phyloP scores from a whole-genome alignment of 2,888 invertebrate species.

The Drosophila putrida region DNA sequence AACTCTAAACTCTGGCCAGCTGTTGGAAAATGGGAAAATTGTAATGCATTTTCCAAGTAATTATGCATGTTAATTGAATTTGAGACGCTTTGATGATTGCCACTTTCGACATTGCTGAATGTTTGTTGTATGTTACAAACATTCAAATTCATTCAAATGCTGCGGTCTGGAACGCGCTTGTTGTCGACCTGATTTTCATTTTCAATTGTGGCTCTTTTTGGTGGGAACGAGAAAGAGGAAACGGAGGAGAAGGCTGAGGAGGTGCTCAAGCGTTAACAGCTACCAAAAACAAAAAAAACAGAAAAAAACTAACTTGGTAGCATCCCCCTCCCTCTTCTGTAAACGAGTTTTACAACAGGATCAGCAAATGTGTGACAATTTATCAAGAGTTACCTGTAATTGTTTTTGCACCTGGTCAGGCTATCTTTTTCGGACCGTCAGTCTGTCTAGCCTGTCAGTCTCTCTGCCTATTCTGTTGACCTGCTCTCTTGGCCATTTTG shows the following conservation, averaged over 20 bases:
- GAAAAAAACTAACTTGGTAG: not conserved
- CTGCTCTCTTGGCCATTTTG: conserved; percentile 31
- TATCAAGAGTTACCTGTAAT: conserved; percentile 13
- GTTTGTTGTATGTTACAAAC: conserved; percentile 1
- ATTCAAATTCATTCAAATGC: conserved; percentile 39
- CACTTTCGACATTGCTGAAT: conserved; percentile 20
- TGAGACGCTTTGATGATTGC: conserved; percentile 32
- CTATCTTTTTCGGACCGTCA: not conserved
- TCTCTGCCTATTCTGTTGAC: conserved; percentile 19
- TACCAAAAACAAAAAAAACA: conserved; percentile 10
- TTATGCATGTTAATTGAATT: conserved; percentile 61
- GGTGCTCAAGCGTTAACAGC: conserved; percentile 16
- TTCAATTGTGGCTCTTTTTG: conserved; percentile 15
- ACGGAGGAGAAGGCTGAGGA: not conserved
- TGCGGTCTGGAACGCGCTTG: conserved; percentile 38
- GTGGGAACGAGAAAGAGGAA: not conserved
- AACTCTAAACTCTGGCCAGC: conserved; percentile 40
- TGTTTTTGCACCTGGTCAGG: conserved; percentile 35
- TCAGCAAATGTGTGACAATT: conserved; percentile 25
- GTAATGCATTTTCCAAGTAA: conserved; percentile 46
- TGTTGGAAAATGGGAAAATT: conserved; percentile 8
- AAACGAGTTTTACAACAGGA: conserved; percentile 28
- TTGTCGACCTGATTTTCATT: conserved; percentile 52
- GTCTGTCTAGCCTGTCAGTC: not conserved
- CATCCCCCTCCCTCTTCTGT: not conserved